phyloP scores from a whole-genome alignment of 2,113 vertebrate genomes.

The Octodon degus region DNA sequence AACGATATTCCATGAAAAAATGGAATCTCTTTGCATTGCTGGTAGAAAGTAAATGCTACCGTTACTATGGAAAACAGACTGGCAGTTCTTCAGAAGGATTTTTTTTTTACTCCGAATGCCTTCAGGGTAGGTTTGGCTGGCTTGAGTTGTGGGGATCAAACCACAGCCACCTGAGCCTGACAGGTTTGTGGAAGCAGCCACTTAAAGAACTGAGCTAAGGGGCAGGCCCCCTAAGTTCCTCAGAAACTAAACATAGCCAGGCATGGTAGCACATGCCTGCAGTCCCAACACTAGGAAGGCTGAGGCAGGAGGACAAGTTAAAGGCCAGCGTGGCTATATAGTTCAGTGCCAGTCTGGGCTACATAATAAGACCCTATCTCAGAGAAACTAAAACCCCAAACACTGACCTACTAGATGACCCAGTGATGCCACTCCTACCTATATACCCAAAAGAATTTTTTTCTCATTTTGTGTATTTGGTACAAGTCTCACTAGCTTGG shows the following conservation, averaged over 20 bases:
- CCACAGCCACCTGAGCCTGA: too few relatives aligned
- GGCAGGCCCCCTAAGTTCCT: too few relatives aligned
- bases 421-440: neutral
- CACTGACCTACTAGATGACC: slow-evolving; percentile 11
- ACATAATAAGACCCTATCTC: neutral
- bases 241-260: neutral
- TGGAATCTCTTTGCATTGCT: neutral
- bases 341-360: neutral
- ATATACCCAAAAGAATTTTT: neutral
- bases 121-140: too few relatives aligned
- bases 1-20: slow-evolving; percentile 3
- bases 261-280: neutral
- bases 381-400: neutral
- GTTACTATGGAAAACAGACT: slow-evolving; percentile 17
- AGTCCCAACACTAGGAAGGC: neutral
- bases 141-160: too few relatives aligned
- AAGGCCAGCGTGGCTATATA: neutral
- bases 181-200: too few relatives aligned
- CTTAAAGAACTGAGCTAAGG: too few relatives aligned
- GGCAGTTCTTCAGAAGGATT: slow-evolving; percentile 8
- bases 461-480: too few relatives aligned
- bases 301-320: neutral
- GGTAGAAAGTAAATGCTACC: neutral
- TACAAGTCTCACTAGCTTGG: too few relatives aligned
- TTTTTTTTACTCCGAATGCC: too few relatives aligned